Evolutionary conservation across 2,888 invertebrate genomes (phyloP).

Genomic region (Branchellion lobata): DNA sequence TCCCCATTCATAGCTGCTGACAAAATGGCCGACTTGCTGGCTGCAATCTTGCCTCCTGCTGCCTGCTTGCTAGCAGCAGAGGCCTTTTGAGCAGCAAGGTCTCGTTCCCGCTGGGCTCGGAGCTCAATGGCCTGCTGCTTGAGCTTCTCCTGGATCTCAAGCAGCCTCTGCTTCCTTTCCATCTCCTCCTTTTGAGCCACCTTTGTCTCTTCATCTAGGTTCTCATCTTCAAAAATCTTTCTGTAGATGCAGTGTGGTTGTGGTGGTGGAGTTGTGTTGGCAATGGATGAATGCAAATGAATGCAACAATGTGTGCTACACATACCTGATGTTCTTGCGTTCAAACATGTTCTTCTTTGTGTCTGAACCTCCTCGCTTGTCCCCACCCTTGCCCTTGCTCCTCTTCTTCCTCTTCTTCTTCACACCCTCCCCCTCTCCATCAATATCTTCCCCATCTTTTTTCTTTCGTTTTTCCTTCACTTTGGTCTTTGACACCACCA

Average conservation of each 20-base stretch:
- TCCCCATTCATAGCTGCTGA: constrained; percentile 19
- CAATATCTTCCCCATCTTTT: neutral
- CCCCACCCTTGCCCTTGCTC: constrained; percentile 2
- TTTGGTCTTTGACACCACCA: constrained; percentile 33
- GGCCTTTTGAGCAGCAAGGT: constrained; percentile 30
- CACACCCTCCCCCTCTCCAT: neutral
- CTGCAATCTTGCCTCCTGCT: neutral
- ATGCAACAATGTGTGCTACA: neutral
- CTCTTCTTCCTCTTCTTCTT: constrained; percentile 31
- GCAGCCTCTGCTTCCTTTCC: constrained; percentile 65
- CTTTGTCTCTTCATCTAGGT: constrained; percentile 85
- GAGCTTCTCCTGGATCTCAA: constrained; percentile 46
- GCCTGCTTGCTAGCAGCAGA: neutral
- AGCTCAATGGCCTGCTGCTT: constrained; percentile 48
- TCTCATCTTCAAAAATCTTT: constrained; percentile 89
- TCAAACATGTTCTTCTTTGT: constrained; percentile 48
- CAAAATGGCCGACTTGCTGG: constrained; percentile 1
- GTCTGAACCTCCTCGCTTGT: constrained; percentile 13
- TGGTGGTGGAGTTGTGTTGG: no score
- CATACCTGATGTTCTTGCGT: constrained; percentile 53
- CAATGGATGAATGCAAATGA: neutral
- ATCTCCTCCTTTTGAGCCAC: constrained; percentile 90
- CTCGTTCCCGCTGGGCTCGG: constrained; percentile 48
- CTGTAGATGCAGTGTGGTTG: constrained; percentile 61
- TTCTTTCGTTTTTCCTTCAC: neutral